Conservation (phyloP, 2,888 invertebrate species). For the Agonopterix subpropinquella region DNA sequence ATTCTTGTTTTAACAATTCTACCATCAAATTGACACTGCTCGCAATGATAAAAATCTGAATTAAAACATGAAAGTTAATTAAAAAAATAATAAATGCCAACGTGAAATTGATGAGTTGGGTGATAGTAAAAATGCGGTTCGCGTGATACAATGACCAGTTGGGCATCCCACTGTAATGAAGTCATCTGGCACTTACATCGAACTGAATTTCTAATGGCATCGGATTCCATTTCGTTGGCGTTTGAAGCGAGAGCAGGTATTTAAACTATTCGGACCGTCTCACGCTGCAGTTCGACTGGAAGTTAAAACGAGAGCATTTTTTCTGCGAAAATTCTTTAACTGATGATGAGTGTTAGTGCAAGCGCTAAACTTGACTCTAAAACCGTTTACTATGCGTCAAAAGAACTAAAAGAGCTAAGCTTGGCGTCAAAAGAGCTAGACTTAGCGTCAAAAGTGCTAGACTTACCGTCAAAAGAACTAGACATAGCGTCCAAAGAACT, state of each 20-base stretch:
- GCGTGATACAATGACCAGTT: slow-evolving; percentile 37
- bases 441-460: too few relatives aligned
- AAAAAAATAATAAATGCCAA: slow-evolving; percentile 25
- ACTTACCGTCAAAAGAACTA: too few relatives aligned
- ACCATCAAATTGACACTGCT: too few relatives aligned
- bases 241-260: slow-evolving; percentile 55
- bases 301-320: too few relatives aligned
- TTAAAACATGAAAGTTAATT: slow-evolving; percentile 28
- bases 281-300: slow-evolving; percentile 14
- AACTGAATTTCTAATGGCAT: slow-evolving; percentile 67
- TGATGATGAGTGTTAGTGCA: too few relatives aligned
- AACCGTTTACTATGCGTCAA: too few relatives aligned
- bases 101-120: slow-evolving; percentile 17
- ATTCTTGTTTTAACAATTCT: too few relatives aligned
- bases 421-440: too few relatives aligned
- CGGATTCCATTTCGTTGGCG: slow-evolving; percentile 71
- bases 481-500: too few relatives aligned
- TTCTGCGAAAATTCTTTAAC: too few relatives aligned
- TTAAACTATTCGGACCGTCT: slow-evolving; percentile 56
- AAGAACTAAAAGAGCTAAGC: too few relatives aligned
- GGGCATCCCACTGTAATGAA: slow-evolving; percentile 50
- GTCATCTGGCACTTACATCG: slow-evolving; percentile 44
- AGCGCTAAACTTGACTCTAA: too few relatives aligned
- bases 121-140: slow-evolving; percentile 27
- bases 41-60: slow-evolving; percentile 9